These are phyloP conservation scores for Physeter macrocephalus DNA, from an alignment of 2,113 vertebrate genomes.

Conservation along the genomic window DNA sequence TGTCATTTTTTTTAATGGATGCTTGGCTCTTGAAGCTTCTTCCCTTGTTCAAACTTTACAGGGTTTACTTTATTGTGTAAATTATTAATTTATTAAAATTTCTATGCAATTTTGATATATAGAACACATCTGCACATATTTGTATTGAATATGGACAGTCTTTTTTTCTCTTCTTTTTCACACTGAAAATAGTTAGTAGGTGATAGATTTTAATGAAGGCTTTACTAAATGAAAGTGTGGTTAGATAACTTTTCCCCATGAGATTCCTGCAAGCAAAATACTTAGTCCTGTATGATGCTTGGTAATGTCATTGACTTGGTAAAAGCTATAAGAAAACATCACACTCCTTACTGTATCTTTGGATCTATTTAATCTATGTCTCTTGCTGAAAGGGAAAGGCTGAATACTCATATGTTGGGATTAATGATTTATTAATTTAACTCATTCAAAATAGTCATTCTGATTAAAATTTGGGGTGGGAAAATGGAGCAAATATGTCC, in stretches of 20 bases:
- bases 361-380: neutral
- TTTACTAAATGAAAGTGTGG: neutral
- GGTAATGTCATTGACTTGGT: neutral
- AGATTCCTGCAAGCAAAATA: neutral
- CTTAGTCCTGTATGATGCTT: neutral
- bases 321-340: neutral
- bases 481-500: neutral
- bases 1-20: neutral
- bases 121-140: neutral
- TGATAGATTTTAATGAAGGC: neutral
- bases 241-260: neutral
- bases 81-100: neutral
- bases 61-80: neutral
- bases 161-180: neutral
- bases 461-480: neutral
- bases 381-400: neutral
- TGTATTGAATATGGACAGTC: neutral
- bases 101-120: neutral
- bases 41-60: neutral
- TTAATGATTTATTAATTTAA: neutral
- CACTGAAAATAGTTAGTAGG: neutral
- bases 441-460: neutral
- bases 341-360: neutral
- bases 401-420: neutral
- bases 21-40: neutral